These are phyloP conservation scores for Raja brachyura DNA, from an alignment of 2,113 vertebrate species.

Conservation along the genomic window DNA sequence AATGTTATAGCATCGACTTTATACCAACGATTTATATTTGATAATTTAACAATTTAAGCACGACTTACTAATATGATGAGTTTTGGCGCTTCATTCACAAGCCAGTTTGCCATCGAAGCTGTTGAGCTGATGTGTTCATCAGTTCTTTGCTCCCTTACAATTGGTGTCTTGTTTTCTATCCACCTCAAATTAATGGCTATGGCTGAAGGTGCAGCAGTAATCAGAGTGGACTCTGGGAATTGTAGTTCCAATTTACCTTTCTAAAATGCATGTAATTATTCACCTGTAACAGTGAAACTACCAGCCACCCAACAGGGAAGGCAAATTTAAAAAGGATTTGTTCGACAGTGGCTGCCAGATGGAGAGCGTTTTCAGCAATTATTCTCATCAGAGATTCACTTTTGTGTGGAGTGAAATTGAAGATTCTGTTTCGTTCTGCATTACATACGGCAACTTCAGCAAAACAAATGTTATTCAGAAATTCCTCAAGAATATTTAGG, in stretches of 20 bases:
- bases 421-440: neutral
- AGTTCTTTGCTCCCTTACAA: slow-evolving; percentile 44
- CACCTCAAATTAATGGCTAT: no score
- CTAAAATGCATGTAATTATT: neutral
- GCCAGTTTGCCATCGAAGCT: slow-evolving; percentile 55
- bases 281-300: neutral
- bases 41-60: slow-evolving; percentile 1
- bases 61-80: slow-evolving; percentile 60
- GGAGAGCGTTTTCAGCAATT: neutral
- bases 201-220: neutral
- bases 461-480: neutral
- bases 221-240: neutral
- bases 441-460: neutral
- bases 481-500: neutral
- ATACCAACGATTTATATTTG: neutral
- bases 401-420: neutral
- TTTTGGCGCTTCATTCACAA: slow-evolving; percentile 59
- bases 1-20: neutral
- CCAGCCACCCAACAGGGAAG: neutral
- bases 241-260: neutral
- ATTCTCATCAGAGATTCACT: neutral
- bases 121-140: slow-evolving; percentile 40
- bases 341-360: neutral
- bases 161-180: slow-evolving; percentile 16
- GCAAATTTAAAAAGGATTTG: neutral